Base-by-base conservation (phyloP, 2,113 vertebrate species). In the Echinops telfairi region DNA sequence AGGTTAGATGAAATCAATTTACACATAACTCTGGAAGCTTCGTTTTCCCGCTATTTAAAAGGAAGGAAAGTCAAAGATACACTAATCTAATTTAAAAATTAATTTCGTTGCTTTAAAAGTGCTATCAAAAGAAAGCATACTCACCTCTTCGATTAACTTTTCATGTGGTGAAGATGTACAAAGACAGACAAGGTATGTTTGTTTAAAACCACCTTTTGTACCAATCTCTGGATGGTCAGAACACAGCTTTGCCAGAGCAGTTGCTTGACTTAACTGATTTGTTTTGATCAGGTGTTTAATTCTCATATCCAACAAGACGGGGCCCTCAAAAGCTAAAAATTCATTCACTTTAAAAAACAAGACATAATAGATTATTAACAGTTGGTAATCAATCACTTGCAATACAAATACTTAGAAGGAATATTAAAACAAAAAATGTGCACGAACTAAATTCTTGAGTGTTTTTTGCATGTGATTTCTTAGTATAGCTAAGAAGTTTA, bases 221-320 rank as follows among this genome's bases (percentile, higher is more conserved):
- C 98, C 98, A 96, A 99, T 98, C 96, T 98, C 98, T n/a, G 98
- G 98, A 90, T 98, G 98, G 89, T 99, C 98, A 22, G 98, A 98
- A 97, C 99, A 99, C 29, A 98, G 97, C 97, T 99, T 99, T 95
- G 99, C 99, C 97, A 99, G 97, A 95, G 97, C 97, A 58, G 98
- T 98, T 86, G 99, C 99, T 97, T 98, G 98, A 0, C 87, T 98
- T 95, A 98, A 96, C 86, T 98, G 98, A 97, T 98, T 98, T 91
- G 98, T 98, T 98, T 99, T 99, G 95, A 99, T 99, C 88, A 99
- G 98, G 92, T 99, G 99, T 94, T 99, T 99, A 96, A 99, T 98
- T 96, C 99, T 98, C 99, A 99, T 99, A 98, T 98, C 98, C 98
- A 99, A 96, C 95, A 99, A 98, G n/a, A 98, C 73, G 2, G 98